Evolutionary conservation across 1,140 invertebrate genomes (phyloP).

Genomic region (Proales similis): DNA sequence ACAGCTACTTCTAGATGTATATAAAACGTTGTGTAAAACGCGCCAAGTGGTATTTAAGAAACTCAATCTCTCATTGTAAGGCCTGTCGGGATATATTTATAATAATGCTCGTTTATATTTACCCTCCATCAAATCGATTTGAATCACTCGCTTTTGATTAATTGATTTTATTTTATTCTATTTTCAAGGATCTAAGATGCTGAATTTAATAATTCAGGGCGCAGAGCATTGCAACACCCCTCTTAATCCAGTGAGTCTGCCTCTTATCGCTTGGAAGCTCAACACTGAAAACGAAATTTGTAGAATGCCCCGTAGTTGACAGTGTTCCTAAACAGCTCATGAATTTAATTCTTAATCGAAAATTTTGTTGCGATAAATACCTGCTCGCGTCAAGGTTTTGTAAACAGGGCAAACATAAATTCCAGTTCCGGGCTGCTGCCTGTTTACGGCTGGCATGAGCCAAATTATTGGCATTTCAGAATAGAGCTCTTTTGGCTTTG

Average conservation of each 20-base stretch:
- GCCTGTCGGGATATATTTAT: too few relatives aligned
- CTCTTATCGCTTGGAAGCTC: conserved; percentile 49
- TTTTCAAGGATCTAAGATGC: too few relatives aligned
- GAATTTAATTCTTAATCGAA: neutral
- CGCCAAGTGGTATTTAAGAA: too few relatives aligned
- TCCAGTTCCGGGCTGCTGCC: conserved; percentile 41
- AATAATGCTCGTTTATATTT: too few relatives aligned
- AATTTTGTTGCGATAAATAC: conserved; percentile 41
- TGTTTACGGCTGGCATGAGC: conserved; percentile 48
- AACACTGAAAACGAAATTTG: conserved; percentile 54
- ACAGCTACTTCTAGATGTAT: too few relatives aligned
- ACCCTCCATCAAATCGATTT: too few relatives aligned
- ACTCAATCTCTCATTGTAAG: too few relatives aligned
- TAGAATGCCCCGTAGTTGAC: conserved; percentile 55
- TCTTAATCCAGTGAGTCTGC: conserved; percentile 54
- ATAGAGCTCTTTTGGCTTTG: conserved; percentile 51
- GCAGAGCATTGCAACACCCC: conserved; percentile 53
- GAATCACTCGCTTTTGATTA: too few relatives aligned
- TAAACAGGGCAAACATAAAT: conserved; percentile 54
- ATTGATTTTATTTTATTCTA: too few relatives aligned
- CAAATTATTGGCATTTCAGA: conserved; percentile 52
- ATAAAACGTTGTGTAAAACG: too few relatives aligned
- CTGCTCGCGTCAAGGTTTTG: conserved; percentile 54
- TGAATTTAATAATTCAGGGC: conserved; percentile 55
- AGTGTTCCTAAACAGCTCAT: conserved; percentile 45